These are phyloP conservation scores for Hemiscyllium ocellatum DNA, from an alignment of 2,113 vertebrate species.

Conservation along the genomic window DNA sequence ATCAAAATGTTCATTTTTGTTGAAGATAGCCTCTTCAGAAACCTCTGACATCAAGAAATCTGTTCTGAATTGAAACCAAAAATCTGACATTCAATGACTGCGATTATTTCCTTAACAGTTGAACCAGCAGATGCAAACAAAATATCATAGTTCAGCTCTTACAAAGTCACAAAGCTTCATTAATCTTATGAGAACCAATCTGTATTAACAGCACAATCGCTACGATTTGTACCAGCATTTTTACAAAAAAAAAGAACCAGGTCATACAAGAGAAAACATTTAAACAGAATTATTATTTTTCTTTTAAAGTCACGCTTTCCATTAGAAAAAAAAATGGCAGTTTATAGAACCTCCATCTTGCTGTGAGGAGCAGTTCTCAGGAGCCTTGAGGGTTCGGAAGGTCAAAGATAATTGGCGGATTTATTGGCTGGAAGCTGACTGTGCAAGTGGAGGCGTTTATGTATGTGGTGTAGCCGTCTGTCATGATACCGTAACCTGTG, in stretches of 20 bases:
- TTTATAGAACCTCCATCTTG: slow-evolving; percentile 51
- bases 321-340: slow-evolving; percentile 62
- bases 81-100: slow-evolving; percentile 2
- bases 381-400: slow-evolving; percentile 88
- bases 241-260: slow-evolving; percentile 62
- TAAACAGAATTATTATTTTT: slow-evolving; percentile 57
- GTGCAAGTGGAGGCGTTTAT: slow-evolving; percentile 94
- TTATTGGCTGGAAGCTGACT: slow-evolving; percentile 96
- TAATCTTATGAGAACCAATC: slow-evolving; percentile 73
- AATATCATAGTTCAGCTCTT: slow-evolving; percentile 55
- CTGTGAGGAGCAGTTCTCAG: slow-evolving; percentile 61
- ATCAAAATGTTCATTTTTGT: not conserved
- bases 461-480: slow-evolving; percentile 91
- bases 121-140: slow-evolving; percentile 34
- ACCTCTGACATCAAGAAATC: not conserved
- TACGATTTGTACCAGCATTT: slow-evolving; percentile 61
- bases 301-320: slow-evolving; percentile 53
- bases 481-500: slow-evolving; percentile 95
- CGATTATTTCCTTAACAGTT: not conserved
- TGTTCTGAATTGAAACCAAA: not conserved
- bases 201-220: slow-evolving; percentile 72
- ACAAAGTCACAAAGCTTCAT: slow-evolving; percentile 85
- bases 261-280: slow-evolving; percentile 65
- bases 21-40: not conserved
- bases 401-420: slow-evolving; percentile 95